phyloP scores from a whole-genome alignment of 2,888 invertebrate species.

The Acanthosepion esculentum region DNA sequence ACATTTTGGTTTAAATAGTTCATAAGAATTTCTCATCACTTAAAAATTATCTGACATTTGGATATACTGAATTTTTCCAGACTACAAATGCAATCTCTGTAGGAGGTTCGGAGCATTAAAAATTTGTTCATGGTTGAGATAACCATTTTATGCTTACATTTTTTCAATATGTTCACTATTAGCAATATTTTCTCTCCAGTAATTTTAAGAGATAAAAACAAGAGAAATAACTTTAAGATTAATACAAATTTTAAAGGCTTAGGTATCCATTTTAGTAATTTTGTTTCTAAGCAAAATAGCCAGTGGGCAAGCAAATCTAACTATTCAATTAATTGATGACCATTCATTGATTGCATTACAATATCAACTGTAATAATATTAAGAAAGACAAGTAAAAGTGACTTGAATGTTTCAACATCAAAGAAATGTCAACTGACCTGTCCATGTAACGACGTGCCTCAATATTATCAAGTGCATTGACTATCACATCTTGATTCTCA shows the following conservation, averaged over 20 bases:
- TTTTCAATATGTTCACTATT: too few relatives aligned
- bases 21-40: too few relatives aligned
- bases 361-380: background rate
- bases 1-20: too few relatives aligned
- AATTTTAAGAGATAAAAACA: background rate
- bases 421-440: slow-evolving; percentile 59
- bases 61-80: too few relatives aligned
- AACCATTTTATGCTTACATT: too few relatives aligned
- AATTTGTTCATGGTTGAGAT: too few relatives aligned
- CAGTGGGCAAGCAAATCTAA: background rate
- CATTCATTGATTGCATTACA: background rate
- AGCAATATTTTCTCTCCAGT: too few relatives aligned
- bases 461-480: slow-evolving; percentile 75
- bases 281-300: background rate
- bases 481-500: slow-evolving; percentile 67
- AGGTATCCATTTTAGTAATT: background rate
- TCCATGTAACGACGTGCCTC: slow-evolving; percentile 75
- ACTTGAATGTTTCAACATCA: background rate
- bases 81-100: too few relatives aligned
- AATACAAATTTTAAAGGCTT: background rate
- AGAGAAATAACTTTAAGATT: background rate
- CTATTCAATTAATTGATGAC: background rate
- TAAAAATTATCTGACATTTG: too few relatives aligned
- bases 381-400: background rate
- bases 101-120: too few relatives aligned